Base-by-base conservation (phyloP, 1,140 invertebrate species). In the Hormaphis cornu region DNA sequence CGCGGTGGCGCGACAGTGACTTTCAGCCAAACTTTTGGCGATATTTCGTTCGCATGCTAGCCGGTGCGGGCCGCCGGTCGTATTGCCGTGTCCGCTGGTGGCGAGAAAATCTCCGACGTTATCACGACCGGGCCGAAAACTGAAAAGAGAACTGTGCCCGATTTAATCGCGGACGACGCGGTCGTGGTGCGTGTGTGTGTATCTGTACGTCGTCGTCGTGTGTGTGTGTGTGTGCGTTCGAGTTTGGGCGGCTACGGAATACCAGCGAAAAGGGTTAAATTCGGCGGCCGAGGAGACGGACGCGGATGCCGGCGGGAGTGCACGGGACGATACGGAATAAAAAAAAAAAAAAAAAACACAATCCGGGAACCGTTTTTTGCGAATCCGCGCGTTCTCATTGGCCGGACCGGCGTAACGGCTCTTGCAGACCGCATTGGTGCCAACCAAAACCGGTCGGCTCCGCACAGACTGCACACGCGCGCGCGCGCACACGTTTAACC, bases 291-390 rank as follows among this genome's bases (percentile, higher is more conserved):
- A 33, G 33, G 44, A 48, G 59, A 63, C 59, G 59, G 42, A 9
- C 28, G 28, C 44, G 44, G 44, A 26, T 33, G 44, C 18, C 28
- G 61, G 61, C 33, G 61, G 50, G 48, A 14, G 59, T 33, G 59
- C 24, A 37, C 33, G 53, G 33, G 20, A 18, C 14, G 7, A 28
- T 26, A 52, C 16, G 20, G 28, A 28, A 28, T 16, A 28, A 12
- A 28, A 52, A 37, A 35, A 58, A 37, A 37, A 35, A 56, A 63
- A 66, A 63, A 63, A 63, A 66, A 22, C 33, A 66, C 44, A 30
- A 63, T n/a, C 61, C 61, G 50, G 61, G 61, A 66, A 66, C 61
- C 61, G 61, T 66, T 66, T 66, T 66, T 66, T 44, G 61, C 61
- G 24, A 66, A 50, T 50, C 14, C 28, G 14, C 44, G n/a, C 44